Base-by-base conservation (phyloP, 2,113 vertebrate genomes). In the Brachypodius melanocephalos region DNA sequence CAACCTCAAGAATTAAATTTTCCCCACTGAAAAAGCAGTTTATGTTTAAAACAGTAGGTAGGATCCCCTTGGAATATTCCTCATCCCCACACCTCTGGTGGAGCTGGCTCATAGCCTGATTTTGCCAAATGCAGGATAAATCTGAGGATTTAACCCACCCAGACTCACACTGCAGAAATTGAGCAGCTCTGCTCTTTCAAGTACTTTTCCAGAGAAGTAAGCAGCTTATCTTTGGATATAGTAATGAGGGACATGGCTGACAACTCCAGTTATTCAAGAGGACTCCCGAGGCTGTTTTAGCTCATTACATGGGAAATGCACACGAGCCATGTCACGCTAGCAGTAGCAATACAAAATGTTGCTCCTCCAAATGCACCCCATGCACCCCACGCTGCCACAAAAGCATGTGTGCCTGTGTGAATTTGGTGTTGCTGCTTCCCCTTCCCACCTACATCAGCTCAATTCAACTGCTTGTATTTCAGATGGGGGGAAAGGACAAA, bases 301-400 rank as follows among this genome's bases (percentile, higher is more conserved):
- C 71, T 80, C 54, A 69, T 66, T 55, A 7, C 0, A 0, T 2
- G 36, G 66, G 63, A 73, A 76, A 26, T 0, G 6, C 58, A 32
- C 12, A 25, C 0, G 5, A 89, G 29, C 25, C 40, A 29, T 0
- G 0, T 20, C 22, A 42, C 0, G 0, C 24, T 19, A 87, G 54
- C 20, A 22, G 51, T 1, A 63, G 55, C 43, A 67, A 59, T 9
- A 29, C 11, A 67, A 63, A 80, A 54, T 22, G 38, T n/a, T 66
- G 9, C 19, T 68, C 36, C 28, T 69, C 22, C 17, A 13, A 32
- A 63, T 28, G 13, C 58, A 18, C 11, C 25, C 34, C 34, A 14
- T 4, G 63, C 5, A 46, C 8, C 11, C 46, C 29, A 58, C 0
- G 0, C 24, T 0, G 0, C 16, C 48, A 84, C 43, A 66, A n/a